phyloP scores from a whole-genome alignment of 2,888 invertebrate genomes.

The Eupeodes luniger region DNA sequence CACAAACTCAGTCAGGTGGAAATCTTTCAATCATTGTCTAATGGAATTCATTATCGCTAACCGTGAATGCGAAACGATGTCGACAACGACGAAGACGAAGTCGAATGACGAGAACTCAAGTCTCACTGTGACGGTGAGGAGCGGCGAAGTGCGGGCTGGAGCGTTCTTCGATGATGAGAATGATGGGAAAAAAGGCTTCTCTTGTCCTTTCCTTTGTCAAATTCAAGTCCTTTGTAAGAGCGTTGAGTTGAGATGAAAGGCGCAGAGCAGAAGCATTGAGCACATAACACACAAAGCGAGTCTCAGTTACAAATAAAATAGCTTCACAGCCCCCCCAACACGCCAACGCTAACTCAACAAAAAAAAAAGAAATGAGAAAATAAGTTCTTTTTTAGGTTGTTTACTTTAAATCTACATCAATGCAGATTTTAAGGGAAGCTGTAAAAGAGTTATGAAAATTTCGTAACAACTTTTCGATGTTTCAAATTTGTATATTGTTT shows the following conservation, averaged over 20 bases:
- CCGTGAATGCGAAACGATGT: conserved; percentile 45
- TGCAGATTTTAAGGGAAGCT: neutral
- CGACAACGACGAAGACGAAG: neutral
- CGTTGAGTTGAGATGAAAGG: conserved; percentile 30
- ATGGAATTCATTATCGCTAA: conserved; percentile 70
- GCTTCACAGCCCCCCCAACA: neutral
- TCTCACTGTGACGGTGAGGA: too few relatives aligned
- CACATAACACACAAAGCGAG: conserved; percentile 16
- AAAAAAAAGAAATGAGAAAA: neutral
- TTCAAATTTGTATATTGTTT: neutral
- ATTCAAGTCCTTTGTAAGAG: conserved; percentile 43
- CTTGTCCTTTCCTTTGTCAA: conserved; percentile 55
- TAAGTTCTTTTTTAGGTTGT: neutral
- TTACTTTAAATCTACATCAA: neutral
- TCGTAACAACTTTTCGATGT: neutral
- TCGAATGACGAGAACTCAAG: too few relatives aligned
- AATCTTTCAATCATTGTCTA: conserved; percentile 75
- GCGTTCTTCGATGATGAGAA: neutral
- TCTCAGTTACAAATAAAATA: conserved; percentile 50
- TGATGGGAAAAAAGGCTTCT: conserved; percentile 55
- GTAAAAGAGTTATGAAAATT: neutral
- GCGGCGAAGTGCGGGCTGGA: too few relatives aligned
- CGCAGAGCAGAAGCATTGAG: neutral
- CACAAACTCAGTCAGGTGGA: conserved; percentile 62
- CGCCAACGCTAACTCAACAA: neutral